Base-by-base conservation (phyloP, 2,888 invertebrate species). In the Helleia helle region DNA sequence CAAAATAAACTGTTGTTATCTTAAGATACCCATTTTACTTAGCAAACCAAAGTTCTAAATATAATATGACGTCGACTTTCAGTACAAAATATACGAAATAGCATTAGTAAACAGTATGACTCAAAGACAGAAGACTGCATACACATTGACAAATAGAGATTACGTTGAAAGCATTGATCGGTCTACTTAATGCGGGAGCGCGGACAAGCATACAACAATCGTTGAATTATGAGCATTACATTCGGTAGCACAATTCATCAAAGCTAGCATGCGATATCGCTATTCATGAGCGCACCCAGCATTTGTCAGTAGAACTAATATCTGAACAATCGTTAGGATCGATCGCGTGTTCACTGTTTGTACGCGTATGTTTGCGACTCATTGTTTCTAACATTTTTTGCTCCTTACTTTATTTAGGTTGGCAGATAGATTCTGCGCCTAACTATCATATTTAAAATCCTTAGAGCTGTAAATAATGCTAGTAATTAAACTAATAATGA, bases 261-360 rank as follows among this genome's bases (percentile, higher is more conserved):
- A 62, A 65, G 53, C 52, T 52, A 54, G 53, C 62, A 62, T 62
- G 65, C 64, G 62, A 69, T 74, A 74, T 69, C 67, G 58, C 63
- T 64, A 65, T 68, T 51, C 56, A 58, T 48, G 52, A 51, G 47
- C 30, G n/a, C 30, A 8, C 54, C 65, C 56, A 62, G 62, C 69
- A 71, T 68, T 68, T 71, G 66, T 69, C 63, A 65, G 63, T 60
- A 53, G 58, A 65, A 65, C 68, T 68, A 74, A 74, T 75, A 71
- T 68, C 67, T 60, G 70, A 64, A 71, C 71, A 71, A 71, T 65
- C 64, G 60, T 54, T 51, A 46, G 42, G 56, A 70, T 67, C 68
- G 63, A 57, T 51, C 55, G 54, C 54, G 50, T 58, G 58, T 57
- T 38, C 37, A 39, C 34, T 47, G 51, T 46, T 52, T 62, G 59